A percentile compares a stretch with the other conserved stretches of the same genome.
These are phyloP conservation scores for Myotis daubentonii DNA, from an alignment of 2,797 vertebrate genomes.

Conservation along the genomic window DNA sequence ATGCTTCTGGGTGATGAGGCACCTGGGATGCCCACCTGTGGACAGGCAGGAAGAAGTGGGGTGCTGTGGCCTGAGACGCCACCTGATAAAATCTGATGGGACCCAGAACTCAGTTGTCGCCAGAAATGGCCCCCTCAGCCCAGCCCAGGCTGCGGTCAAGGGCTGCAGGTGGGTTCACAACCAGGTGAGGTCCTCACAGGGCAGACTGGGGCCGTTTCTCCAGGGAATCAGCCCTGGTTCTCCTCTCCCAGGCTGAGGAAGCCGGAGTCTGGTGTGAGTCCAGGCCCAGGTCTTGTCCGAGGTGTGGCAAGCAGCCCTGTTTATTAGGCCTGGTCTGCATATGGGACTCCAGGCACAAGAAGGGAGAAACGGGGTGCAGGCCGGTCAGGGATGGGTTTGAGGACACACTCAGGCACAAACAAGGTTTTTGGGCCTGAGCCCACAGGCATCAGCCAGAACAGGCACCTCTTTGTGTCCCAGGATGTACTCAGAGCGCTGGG, in stretches of 20 bases:
- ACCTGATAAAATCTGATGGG: background rate
- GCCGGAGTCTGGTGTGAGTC: background rate
- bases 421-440: background rate
- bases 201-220: background rate
- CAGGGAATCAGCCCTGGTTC: background rate
- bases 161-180: background rate
- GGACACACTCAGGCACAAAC: background rate
- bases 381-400: background rate
- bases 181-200: background rate
- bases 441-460: background rate
- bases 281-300: background rate
- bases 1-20: background rate
- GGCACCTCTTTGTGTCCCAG: slow-evolving; percentile 9
- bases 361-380: background rate
- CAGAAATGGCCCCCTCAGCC: background rate
- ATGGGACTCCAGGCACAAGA: background rate
- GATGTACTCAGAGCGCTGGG: background rate
- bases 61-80: background rate
- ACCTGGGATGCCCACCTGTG: background rate
- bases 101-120: background rate
- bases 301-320: background rate
- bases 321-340: background rate
- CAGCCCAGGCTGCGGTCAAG: background rate
- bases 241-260: background rate
- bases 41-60: background rate